phyloP scores from a whole-genome alignment of 2,888 invertebrate species.

The Spicauda simplicius region DNA sequence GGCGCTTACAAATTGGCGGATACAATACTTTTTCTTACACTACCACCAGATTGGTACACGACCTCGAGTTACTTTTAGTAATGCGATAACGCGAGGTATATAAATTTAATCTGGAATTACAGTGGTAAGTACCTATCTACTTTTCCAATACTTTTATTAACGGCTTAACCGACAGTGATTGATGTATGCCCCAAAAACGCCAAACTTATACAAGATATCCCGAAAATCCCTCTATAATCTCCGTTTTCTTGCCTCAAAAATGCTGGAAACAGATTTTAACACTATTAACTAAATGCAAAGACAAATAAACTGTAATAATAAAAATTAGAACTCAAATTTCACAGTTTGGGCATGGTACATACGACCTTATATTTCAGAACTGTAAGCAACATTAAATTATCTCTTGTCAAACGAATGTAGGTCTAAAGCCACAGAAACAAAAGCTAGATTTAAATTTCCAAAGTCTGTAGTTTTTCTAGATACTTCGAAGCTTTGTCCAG shows the following conservation, averaged over 20 bases:
- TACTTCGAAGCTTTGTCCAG: not conserved
- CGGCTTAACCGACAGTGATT: conserved; percentile 12
- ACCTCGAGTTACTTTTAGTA: not conserved
- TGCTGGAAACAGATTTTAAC: conserved; percentile 10
- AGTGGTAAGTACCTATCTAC: not conserved
- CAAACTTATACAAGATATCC: conserved; percentile 8
- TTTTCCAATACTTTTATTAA: conserved; percentile 3
- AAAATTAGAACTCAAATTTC: not conserved
- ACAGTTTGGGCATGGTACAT: not conserved
- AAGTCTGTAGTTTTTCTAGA: not conserved
- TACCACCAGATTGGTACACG: too few relatives aligned
- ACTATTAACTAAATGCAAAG: not conserved
- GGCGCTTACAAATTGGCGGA: too few relatives aligned
- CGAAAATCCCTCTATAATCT: conserved; percentile 17
- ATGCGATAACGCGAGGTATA: not conserved
- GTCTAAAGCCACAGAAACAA: not conserved
- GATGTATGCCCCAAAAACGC: conserved; percentile 5
- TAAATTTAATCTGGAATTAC: not conserved
- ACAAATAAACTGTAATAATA: not conserved
- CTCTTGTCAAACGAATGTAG: not conserved
- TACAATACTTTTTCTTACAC: too few relatives aligned
- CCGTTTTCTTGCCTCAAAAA: conserved; percentile 4
- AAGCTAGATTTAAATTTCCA: not conserved
- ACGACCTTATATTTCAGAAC: not conserved
- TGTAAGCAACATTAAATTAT: not conserved